phyloP scores from a whole-genome alignment of 2,113 vertebrate species.

The Tringa solitaria region DNA sequence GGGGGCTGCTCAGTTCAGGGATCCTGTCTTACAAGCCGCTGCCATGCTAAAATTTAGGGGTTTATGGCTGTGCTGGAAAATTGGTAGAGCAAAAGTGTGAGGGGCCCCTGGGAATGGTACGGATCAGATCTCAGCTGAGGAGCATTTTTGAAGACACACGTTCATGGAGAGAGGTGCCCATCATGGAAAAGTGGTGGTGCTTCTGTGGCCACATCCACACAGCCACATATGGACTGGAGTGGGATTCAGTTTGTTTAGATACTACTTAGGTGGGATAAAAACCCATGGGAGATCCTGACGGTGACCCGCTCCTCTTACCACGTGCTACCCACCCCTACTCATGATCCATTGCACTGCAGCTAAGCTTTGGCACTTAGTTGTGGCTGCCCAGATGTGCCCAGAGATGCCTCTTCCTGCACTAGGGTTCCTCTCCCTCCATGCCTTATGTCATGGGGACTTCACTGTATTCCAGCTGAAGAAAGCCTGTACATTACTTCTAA shows the following conservation, averaged over 20 bases:
- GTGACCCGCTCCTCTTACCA: background rate
- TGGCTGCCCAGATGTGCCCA: background rate
- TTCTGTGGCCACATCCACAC: background rate
- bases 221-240: fast-evolving
- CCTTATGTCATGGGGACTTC: background rate
- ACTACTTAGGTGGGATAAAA: background rate
- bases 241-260: background rate
- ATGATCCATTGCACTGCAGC: background rate
- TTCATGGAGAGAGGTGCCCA: background rate
- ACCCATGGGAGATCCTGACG: background rate
- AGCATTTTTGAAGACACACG: background rate
- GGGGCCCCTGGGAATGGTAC: background rate
- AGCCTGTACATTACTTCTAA: background rate
- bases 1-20: background rate
- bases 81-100: background rate
- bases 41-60: background rate
- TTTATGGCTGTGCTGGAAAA: background rate
- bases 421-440: background rate
- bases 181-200: background rate
- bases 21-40: background rate
- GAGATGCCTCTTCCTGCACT: background rate
- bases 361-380: background rate
- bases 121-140: background rate
- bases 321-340: fast-evolving
- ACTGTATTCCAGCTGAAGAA: background rate